Conservation (phyloP, 2,113 vertebrate genomes). For the Psilopogon haemacephalus region DNA sequence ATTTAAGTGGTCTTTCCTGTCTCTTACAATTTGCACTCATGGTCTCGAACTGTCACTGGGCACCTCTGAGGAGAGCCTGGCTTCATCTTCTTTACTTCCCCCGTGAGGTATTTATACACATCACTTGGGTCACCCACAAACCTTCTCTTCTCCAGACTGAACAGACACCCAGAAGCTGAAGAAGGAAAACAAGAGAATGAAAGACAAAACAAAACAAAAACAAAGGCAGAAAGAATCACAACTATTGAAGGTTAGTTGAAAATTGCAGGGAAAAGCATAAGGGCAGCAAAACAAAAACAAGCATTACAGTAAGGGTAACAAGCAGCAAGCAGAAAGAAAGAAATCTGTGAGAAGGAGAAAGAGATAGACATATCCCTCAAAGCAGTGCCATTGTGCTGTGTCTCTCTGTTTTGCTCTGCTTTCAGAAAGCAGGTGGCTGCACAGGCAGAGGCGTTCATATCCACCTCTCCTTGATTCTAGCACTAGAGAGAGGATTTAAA, state of each 20-base stretch:
- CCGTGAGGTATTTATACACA: too few relatives aligned
- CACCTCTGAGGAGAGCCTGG: too few relatives aligned
- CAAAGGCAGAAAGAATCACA: not conserved
- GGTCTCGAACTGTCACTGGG: not conserved
- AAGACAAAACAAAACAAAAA: not conserved
- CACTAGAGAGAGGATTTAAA: not conserved
- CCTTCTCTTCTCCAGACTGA: too few relatives aligned
- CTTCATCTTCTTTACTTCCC: too few relatives aligned
- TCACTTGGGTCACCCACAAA: too few relatives aligned
- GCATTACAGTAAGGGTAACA: not conserved
- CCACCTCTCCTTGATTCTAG: not conserved
- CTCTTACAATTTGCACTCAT: not conserved
- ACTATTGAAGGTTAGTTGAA: not conserved
- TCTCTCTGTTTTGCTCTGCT: not conserved
- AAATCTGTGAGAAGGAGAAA: not conserved
- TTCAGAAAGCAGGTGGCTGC: not conserved
- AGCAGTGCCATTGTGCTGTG: not conserved
- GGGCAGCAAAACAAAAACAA: not conserved
- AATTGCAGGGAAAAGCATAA: not conserved
- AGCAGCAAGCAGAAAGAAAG: not conserved
- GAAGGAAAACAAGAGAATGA: not conserved
- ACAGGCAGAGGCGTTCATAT: not conserved
- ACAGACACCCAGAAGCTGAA: not conserved
- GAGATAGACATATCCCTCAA: not conserved
- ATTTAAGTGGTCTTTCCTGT: not conserved